Percentiles rank a stretch among this genome's conserved stretches.
Evolutionary conservation across 2,797 vertebrate species (phyloP).

Genomic region (Eupleurogrammus muticus): DNA sequence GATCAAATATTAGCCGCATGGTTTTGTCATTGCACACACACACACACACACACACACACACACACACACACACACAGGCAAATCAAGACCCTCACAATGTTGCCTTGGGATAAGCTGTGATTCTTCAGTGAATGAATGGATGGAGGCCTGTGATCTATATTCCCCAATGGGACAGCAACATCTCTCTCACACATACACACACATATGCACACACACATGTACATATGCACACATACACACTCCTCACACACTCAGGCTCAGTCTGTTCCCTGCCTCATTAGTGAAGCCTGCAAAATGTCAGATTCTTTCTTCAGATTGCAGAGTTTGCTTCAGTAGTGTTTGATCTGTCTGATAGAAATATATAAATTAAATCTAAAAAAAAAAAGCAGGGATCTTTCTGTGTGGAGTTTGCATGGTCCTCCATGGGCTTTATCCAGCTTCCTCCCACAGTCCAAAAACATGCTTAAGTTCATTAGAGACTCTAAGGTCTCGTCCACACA

Average conservation of each 20-base stretch:
- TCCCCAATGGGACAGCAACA: constrained; percentile 33
- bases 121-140: constrained; percentile 40
- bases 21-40: constrained; percentile 10
- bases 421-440: no score
- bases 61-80: constrained; percentile 3
- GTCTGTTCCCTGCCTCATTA: constrained; percentile 43
- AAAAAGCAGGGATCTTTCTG: background rate
- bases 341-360: constrained; percentile 31
- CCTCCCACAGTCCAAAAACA: no score
- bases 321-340: background rate
- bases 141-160: constrained; percentile 58
- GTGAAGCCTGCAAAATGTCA: constrained; percentile 14
- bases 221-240: background rate
- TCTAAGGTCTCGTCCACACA: no score
- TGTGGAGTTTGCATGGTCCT: no score
- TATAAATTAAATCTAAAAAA: constrained; percentile 1
- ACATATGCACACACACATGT: constrained; percentile 22
- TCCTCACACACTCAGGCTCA: constrained; percentile 10
- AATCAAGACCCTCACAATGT: background rate
- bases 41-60: constrained; percentile 19
- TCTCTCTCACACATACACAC: constrained; percentile 10
- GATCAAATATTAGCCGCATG: constrained; percentile 31
- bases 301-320: constrained; percentile 21
- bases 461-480: no score
- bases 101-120: constrained; percentile 42